Conservation (phyloP, 2,797 vertebrate species). For the Gallinago stenura region DNA sequence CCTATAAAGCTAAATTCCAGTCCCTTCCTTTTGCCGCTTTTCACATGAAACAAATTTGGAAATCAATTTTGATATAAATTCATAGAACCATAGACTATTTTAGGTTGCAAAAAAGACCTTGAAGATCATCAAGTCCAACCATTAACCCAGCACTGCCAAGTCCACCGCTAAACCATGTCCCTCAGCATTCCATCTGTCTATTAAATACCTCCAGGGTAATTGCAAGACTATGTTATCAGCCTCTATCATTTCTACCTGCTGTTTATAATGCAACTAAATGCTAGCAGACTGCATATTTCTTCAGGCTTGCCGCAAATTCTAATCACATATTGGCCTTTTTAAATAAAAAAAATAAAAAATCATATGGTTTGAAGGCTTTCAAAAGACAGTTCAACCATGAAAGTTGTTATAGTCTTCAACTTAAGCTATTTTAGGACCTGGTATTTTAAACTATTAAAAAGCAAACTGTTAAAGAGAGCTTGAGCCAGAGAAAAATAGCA, state of each 20-base stretch:
- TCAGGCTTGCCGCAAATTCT: background rate
- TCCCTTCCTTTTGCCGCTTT: background rate
- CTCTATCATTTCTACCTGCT: background rate
- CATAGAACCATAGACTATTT: background rate
- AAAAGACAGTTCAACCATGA: background rate
- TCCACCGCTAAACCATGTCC: background rate
- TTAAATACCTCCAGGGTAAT: background rate
- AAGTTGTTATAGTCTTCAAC: background rate
- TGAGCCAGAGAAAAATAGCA: background rate
- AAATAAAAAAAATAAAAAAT: background rate
- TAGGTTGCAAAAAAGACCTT: background rate
- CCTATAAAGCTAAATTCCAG: background rate
- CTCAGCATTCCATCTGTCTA: background rate
- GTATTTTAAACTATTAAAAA: background rate
- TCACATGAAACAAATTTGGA: background rate
- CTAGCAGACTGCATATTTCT: background rate
- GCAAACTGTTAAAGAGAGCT: background rate
- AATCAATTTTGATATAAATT: background rate
- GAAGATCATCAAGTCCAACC: background rate
- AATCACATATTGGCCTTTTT: background rate
- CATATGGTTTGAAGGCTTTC: background rate
- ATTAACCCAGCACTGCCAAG: background rate
- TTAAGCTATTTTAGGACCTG: background rate
- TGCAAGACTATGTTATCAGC: background rate
- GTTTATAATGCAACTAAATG: background rate